Conservation (phyloP, 2,888 invertebrate genomes). For the Hydrotaea diabolus region DNA sequence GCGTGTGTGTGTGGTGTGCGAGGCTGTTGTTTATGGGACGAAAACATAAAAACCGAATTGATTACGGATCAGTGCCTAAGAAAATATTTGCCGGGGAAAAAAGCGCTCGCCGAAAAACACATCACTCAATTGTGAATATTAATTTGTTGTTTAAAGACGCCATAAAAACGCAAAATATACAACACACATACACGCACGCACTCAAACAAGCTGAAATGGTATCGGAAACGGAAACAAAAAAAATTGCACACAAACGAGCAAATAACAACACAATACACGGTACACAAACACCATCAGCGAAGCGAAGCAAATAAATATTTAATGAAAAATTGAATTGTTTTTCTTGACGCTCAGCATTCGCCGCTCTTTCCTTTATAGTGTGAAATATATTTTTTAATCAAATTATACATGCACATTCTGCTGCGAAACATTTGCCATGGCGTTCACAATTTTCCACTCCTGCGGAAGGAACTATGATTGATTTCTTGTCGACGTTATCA, state of each 20-base stretch:
- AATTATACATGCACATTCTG: conserved; percentile 40
- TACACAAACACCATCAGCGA: conserved; percentile 7
- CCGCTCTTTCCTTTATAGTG: conserved; percentile 5
- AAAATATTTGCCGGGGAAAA: conserved; percentile 46
- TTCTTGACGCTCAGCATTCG: neutral
- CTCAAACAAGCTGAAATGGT: neutral
- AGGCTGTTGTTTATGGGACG: conserved; percentile 14
- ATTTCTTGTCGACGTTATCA: conserved; percentile 39
- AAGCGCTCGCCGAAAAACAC: conserved; percentile 11
- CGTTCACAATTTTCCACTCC: neutral
- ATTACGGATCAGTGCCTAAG: conserved; percentile 57
- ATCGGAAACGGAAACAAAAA: neutral
- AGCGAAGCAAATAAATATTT: conserved; percentile 22
- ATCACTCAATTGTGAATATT: conserved; percentile 37
- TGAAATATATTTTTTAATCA: conserved; percentile 35
- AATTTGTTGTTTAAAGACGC: conserved; percentile 29
- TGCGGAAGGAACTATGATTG: neutral
- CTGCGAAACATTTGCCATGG: neutral
- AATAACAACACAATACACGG: neutral
- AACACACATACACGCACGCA: neutral
- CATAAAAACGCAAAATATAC: neutral
- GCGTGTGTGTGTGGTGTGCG: neutral
- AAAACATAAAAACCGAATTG: conserved; percentile 28
- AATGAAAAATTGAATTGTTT: conserved; percentile 17
- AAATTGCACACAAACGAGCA: neutral